These are phyloP conservation scores for Emydura subglobosa DNA, from an alignment of 2,113 vertebrate species.

Conservation along the genomic window DNA sequence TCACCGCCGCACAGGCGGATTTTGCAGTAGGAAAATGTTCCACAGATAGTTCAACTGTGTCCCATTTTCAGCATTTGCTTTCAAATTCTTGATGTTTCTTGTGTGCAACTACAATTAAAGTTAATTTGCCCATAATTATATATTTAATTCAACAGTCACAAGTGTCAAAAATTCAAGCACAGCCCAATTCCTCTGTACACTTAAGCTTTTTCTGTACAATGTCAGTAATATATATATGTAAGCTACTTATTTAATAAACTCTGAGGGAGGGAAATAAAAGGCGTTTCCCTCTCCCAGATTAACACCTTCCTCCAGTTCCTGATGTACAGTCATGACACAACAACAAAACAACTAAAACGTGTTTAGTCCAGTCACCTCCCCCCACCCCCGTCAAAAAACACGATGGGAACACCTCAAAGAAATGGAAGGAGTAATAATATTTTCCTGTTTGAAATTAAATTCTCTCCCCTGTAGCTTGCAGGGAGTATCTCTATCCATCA, in stretches of 20 bases:
- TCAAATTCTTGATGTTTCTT: background rate
- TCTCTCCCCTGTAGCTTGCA: background rate
- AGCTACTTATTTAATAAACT: slow-evolving; percentile 56
- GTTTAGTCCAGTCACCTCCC: background rate
- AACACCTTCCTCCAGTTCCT: background rate
- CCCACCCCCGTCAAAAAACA: background rate
- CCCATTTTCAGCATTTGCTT: background rate
- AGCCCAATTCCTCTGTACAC: background rate
- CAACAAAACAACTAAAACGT: background rate
- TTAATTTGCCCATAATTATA: background rate
- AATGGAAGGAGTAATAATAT: background rate
- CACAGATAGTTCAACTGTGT: accelerated
- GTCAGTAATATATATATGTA: slow-evolving; percentile 38
- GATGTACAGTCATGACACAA: background rate
- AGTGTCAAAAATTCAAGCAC: background rate
- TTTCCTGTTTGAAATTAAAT: background rate
- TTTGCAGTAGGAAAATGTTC: background rate
- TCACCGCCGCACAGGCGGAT: background rate
- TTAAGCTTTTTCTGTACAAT: background rate
- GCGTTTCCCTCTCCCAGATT: background rate
- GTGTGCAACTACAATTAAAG: accelerated
- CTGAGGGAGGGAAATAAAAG: background rate
- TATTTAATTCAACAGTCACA: background rate
- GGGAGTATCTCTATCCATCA: background rate
- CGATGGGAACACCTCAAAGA: background rate